Base-by-base conservation (phyloP, 2,113 vertebrate genomes). In the Alligator sinensis region DNA sequence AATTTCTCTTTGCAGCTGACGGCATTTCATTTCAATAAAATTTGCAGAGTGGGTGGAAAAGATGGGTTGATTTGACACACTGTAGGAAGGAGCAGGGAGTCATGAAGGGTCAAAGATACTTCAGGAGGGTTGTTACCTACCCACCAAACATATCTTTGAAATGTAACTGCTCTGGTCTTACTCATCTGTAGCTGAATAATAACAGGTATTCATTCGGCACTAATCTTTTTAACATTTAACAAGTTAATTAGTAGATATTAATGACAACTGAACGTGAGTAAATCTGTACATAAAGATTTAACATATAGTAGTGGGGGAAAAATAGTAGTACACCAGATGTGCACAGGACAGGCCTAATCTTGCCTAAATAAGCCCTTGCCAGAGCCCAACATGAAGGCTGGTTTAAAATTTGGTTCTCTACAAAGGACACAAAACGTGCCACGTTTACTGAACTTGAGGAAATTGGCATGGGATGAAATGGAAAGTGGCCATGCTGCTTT, bases 101-200 rank as follows among this genome's bases (percentile, higher is more conserved):
- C 25, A 47, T 1, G 11, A 94, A 78, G 79, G 94, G 94, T 70
- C 95, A 86, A 91, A 85, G 86, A 68, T 90, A 82, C 59, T 88
- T 80, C 86, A 58, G 61, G 77, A n/a, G 19, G 28, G 5, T 91
- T 80, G 74, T 34, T 88, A 77, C 61, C 85, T 77, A 15, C 3
- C 61, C 54, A 82, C 61, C 82, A 61, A 87, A 84, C 54, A 64
- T 15, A 80, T 79, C 27, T 91, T 62, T 79, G 60, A 55, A 94
- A 70, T 4, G 70, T 22, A 79, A 15, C 47, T 93, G 68, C 55
- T 87, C 76, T 64, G n/a, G 28, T 76, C 85, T 93, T 89, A 88
- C 75, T 96, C 88, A 94, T 90, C 68, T 66, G 79, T 80, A 47
- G 82, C 22, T 84, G 76, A 95, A 10, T 14, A 95, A 84, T 9